A percentile compares a stretch with the other conserved stretches of the same genome.
phyloP scores from a whole-genome alignment of 2,888 invertebrate genomes.

The Dryococelus australis region DNA sequence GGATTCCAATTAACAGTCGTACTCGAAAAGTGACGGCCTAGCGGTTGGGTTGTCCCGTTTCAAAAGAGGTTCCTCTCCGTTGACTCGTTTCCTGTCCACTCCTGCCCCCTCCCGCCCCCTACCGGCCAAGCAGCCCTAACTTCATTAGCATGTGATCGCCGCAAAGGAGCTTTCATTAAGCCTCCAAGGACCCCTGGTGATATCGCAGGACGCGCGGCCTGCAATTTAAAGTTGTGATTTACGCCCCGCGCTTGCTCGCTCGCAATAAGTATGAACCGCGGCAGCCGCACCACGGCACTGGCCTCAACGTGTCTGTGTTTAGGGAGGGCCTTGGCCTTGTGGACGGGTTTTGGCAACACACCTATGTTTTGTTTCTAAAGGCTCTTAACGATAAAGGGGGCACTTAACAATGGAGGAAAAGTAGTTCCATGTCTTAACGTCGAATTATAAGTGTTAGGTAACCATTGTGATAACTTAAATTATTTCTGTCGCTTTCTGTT shows the following conservation, averaged over 20 bases:
- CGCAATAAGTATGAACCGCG: not conserved
- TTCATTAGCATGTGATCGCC: not conserved
- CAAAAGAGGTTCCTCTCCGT: not conserved
- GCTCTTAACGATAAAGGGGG: too few relatives aligned
- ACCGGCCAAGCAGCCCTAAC: not conserved
- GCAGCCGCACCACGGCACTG: not conserved
- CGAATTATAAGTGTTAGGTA: too few relatives aligned
- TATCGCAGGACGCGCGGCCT: not conserved
- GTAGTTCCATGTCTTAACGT: too few relatives aligned
- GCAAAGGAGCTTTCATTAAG: constrained; percentile 8
- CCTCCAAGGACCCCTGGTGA: not conserved
- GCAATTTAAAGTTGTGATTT: not conserved
- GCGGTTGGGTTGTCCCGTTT: not conserved
- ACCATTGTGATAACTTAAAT: too few relatives aligned
- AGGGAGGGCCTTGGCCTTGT: too few relatives aligned
- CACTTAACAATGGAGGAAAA: too few relatives aligned
- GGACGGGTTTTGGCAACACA: too few relatives aligned
- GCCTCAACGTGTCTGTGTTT: not conserved
- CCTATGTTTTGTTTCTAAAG: too few relatives aligned
- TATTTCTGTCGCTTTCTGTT: too few relatives aligned
- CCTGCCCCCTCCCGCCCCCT: not conserved
- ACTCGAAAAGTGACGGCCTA: not conserved
- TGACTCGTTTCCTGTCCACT: not conserved
- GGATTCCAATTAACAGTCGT: not conserved
- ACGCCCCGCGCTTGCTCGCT: not conserved